A percentile compares a stretch with the other conserved stretches of the same genome.
phyloP scores from a whole-genome alignment of 2,797 vertebrate genomes.

The Onychomys leucogaster region DNA sequence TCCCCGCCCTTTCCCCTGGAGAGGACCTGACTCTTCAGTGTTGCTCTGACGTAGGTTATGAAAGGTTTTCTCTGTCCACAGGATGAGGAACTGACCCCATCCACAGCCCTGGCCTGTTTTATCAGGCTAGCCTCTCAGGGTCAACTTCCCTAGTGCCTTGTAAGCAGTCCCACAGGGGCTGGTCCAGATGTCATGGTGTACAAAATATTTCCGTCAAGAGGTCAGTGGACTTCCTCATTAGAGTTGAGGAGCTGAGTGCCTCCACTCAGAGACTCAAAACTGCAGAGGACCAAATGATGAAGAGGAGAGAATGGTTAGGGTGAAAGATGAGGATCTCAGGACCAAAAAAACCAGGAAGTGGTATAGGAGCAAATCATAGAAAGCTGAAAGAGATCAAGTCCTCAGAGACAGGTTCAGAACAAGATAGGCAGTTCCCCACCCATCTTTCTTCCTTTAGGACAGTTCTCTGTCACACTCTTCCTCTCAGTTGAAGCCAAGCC shows the following conservation, averaged over 20 bases:
- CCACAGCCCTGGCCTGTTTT: accelerated
- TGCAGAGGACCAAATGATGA: neutral
- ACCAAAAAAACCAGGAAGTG: neutral
- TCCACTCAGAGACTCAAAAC: neutral
- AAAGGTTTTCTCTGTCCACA: neutral
- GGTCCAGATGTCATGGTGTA: neutral
- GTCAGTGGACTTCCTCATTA: neutral
- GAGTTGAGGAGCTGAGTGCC: neutral
- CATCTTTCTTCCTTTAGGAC: neutral
- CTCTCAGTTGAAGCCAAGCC: neutral
- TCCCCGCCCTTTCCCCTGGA: neutral
- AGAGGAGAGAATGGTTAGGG: neutral
- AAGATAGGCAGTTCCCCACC: neutral
- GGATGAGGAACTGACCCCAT: accelerated
- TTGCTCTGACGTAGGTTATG: neutral
- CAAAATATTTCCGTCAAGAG: accelerated
- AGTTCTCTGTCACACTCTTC: neutral
- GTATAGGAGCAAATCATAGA: too few species aligned
- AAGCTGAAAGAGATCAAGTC: neutral
- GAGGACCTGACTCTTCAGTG: neutral
- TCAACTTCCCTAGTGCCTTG: neutral
- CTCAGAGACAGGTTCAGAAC: neutral
- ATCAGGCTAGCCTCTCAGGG: neutral
- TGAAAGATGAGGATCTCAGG: neutral
- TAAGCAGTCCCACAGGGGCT: accelerated